Base-by-base conservation (phyloP, 1,140 invertebrate species). In the Drosophila teissieri region DNA sequence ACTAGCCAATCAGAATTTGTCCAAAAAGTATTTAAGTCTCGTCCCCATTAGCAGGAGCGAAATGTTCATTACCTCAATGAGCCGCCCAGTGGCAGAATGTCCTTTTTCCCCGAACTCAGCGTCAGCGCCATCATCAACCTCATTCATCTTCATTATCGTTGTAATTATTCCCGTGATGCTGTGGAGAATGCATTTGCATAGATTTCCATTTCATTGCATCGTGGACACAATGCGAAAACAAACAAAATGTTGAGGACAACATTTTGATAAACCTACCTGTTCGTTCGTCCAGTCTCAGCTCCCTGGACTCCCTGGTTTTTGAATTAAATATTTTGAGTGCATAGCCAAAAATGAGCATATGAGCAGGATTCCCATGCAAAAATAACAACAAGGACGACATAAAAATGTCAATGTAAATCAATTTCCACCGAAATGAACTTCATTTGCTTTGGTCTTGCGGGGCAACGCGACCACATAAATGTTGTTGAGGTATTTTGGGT, bases 381-480 rank as follows among this genome's bases (percentile, higher is more conserved):
- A 64, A 49, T 36, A 64, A 44, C 37, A 67, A 53, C 57, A 46
- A 46, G 19, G 49, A 39, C 17, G 34, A 34, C 39, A 40, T 61
- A 79, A 73, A 67, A 67, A 70, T 73, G 54, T 64, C 67, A 84
- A 80, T 84, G 80, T 89, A 88, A 89, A 88, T 88, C 84, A 89
- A 89, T 88, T 88, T 88, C 57, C 68, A 88, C 53, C 64, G 68
- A 78, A 84, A 68, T 79, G 77, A 84, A 88, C 76, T 88, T 88
- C 64, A 84, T 78, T 89, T 63, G 52, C 46, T 52, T 64, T 42
- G 74, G 15, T 36, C 31, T 44, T 39, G 60, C 12, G n/a, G 53
- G 53, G 45, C 51, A 63, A 17, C 39, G 63, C 45, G 22, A 52
- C 22, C 65, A 54, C 37, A 64, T 34, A 67, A 62, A 75, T 60